A percentile compares a stretch with the other conserved stretches of the same genome.
These are phyloP conservation scores for Frankliniella fusca DNA, from an alignment of 2,888 invertebrate genomes.

Conservation along the genomic window DNA sequence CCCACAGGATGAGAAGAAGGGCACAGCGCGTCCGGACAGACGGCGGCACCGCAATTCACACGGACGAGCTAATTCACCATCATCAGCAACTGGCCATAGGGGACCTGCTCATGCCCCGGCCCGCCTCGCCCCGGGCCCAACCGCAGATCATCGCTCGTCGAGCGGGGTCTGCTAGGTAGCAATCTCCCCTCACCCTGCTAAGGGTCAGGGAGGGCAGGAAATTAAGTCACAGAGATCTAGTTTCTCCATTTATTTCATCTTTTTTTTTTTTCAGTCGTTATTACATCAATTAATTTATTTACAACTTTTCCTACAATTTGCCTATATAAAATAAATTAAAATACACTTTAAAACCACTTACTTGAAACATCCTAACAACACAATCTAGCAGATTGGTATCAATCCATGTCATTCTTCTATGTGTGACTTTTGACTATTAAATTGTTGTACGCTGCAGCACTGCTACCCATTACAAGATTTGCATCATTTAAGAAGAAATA, in stretches of 20 bases:
- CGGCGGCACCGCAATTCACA: not conserved
- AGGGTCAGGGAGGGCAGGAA: too few relatives aligned
- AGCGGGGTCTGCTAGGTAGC: too few relatives aligned
- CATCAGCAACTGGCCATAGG: not conserved
- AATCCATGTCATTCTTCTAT: not conserved
- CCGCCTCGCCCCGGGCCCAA: too few relatives aligned
- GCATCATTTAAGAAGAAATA: not conserved
- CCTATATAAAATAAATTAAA: constrained; percentile 24
- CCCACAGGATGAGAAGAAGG: too few relatives aligned
- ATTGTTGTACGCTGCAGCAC: not conserved
- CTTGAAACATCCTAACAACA: not conserved
- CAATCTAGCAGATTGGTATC: not conserved
- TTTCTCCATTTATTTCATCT: constrained; percentile 6
- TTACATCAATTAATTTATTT: constrained; percentile 25
- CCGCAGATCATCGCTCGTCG: too few relatives aligned
- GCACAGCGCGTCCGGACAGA: too few relatives aligned
- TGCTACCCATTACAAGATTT: constrained; percentile 11
- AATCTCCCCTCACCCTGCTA: too few relatives aligned
- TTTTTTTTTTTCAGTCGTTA: constrained; percentile 4
- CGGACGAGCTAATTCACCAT: not conserved
- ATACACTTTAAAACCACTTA: constrained; percentile 16
- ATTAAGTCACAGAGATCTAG: not conserved
- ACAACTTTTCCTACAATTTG: constrained; percentile 15
- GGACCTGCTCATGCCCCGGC: too few relatives aligned
- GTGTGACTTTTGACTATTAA: constrained; percentile 14